phyloP scores from a whole-genome alignment of 2,888 invertebrate genomes.

The Caradrina kadenii region DNA sequence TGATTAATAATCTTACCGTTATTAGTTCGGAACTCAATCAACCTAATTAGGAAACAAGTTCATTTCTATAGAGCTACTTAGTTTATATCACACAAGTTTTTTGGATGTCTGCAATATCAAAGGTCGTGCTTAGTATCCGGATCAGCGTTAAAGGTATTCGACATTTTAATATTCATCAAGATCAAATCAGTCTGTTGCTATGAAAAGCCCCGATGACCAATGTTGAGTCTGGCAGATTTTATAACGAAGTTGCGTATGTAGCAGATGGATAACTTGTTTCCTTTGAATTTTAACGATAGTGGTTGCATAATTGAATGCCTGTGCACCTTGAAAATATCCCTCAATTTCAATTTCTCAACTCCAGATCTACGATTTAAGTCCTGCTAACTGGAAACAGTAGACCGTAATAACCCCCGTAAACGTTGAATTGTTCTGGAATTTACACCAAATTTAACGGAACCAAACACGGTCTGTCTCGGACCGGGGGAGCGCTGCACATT shows the following conservation, averaged over 20 bases:
- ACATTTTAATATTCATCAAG: constrained; percentile 40
- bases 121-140: constrained; percentile 31
- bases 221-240: background rate
- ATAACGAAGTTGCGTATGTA: background rate
- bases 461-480: constrained; percentile 46
- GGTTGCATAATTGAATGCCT: background rate
- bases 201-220: background rate
- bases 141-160: constrained; percentile 21
- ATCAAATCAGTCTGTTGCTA: constrained; percentile 16
- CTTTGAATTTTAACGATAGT: background rate
- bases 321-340: constrained; percentile 7
- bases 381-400: constrained; percentile 28
- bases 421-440: constrained; percentile 54
- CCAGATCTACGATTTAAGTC: constrained; percentile 18
- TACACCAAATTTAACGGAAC: constrained; percentile 55
- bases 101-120: constrained; percentile 10
- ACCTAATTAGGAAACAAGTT: constrained; percentile 44
- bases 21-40: constrained; percentile 29
- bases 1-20: constrained; percentile 56
- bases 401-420: constrained; percentile 47
- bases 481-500: constrained; percentile 34
- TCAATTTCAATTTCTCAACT: constrained; percentile 16
- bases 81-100: constrained; percentile 14
- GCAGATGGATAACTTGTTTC: constrained; percentile 3
- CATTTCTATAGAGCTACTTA: constrained; percentile 8